Base-by-base conservation (phyloP, 2,113 vertebrate species). In the Atrichornis clamosus region DNA sequence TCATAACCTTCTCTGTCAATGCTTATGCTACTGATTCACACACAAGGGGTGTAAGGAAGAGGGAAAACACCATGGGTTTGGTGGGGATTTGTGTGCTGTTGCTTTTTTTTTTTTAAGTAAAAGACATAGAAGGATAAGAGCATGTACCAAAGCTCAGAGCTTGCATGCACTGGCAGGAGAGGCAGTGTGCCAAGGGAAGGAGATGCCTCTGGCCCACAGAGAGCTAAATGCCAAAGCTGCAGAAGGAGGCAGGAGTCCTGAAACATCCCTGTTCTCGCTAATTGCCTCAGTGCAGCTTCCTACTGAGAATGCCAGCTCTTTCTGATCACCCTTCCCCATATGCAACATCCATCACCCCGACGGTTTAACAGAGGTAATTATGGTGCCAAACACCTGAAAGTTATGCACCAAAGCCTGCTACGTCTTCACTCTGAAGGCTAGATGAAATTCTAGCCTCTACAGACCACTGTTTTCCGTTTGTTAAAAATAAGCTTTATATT, bases 201-300 rank as follows among this genome's bases (percentile, higher is more conserved):
- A 90, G 90, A 49, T 73, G 85, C 78, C 70, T 82, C 3, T 39
- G 49, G 62, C 87, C 76, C 88, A 85, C 53, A 53, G 62, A 82
- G 64, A 88, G 55, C 41, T 55, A 70, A 91, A 91, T 93, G 92
- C 81, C 90, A 91, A 78, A 78, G 87, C 74, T 94, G 59, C 70
- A 90, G 90, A 64, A 91, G 37, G 49, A 91, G 53, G 75, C 53
- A 76, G 92, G 73, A 69, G 91, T 72, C 72, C 58, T 44, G 49
- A 90, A 70, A 72, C 35, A 41, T 87, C 41, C 53, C 27, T 0
- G 2, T 42, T 82, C 53, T n/a, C 2, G 0, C 32, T 52, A 82
- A 87, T 8, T 72, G 74, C 30, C 62, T 90, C 73, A 47, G 15
- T 56, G 41, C 5, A 41, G 53, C 44, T 60, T 82, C 44, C 62